Conservation (phyloP, 2,797 vertebrate species). For the Eupleurogrammus muticus region DNA sequence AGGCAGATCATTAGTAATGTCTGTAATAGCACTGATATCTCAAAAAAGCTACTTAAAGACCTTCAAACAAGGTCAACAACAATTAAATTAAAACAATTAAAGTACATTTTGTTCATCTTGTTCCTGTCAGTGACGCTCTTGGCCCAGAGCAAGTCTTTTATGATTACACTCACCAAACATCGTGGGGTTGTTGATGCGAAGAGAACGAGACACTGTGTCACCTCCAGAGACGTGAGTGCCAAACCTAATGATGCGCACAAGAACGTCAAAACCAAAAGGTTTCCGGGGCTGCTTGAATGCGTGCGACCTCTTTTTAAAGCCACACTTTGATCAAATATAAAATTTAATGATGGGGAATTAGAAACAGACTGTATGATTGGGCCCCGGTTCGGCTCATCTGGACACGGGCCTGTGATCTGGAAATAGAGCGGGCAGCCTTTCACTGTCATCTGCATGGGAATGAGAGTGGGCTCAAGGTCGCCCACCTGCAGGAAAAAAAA, state of each 20-base stretch:
- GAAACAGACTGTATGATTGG: constrained; percentile 83
- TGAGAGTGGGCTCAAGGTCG: constrained; percentile 79
- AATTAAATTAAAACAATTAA: background rate
- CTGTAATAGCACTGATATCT: background rate
- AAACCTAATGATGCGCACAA: constrained; percentile 82
- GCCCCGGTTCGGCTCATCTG: constrained; percentile 73
- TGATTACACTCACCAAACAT: constrained; percentile 84
- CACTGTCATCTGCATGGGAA: constrained; percentile 89
- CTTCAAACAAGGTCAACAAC: too few species aligned
- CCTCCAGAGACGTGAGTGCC: constrained; percentile 90
- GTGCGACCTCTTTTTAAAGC: background rate
- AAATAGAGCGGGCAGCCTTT: constrained; percentile 93
- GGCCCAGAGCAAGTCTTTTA: background rate
- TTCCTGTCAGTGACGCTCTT: too few species aligned
- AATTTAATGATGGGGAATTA: background rate
- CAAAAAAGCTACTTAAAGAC: background rate
- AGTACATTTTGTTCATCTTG: background rate
- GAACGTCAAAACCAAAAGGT: constrained; percentile 3
- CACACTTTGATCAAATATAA: too few species aligned
- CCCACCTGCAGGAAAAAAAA: constrained; percentile 84
- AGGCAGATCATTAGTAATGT: background rate
- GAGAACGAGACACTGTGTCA: constrained; percentile 83
- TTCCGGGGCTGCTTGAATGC: background rate
- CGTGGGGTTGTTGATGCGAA: constrained; percentile 91
- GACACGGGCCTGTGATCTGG: constrained; percentile 85